Conservation (phyloP, 1,140 invertebrate genomes). For the Aphis gossypii region DNA sequence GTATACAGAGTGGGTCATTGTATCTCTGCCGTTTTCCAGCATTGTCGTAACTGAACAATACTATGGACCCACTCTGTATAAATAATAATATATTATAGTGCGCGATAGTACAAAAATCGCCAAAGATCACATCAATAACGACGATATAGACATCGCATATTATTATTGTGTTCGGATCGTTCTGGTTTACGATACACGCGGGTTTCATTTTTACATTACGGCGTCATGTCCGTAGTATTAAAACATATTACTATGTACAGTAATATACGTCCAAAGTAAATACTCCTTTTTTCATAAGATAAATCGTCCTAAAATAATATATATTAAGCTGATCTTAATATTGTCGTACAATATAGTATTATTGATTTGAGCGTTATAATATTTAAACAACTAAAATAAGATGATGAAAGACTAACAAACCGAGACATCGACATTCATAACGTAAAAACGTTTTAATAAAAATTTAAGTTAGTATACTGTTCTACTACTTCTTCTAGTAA, state of each 20-base stretch:
- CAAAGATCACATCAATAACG: neutral
- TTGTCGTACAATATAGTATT: too few relatives aligned
- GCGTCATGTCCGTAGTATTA: neutral
- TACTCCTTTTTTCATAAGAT: neutral
- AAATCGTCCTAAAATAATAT: neutral
- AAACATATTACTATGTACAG: neutral
- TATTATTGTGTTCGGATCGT: neutral
- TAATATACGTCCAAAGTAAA: neutral
- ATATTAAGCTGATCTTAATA: neutral
- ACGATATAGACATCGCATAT: neutral
- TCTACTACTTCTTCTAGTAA: too few relatives aligned
- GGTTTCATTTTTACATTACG: neutral
- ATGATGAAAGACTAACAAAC: too few relatives aligned
- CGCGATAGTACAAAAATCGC: neutral
- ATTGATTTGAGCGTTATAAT: too few relatives aligned
- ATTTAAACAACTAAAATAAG: too few relatives aligned
- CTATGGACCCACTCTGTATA: neutral
- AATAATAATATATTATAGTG: neutral
- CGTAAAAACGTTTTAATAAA: too few relatives aligned
- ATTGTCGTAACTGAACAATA: neutral
- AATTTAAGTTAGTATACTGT: too few relatives aligned
- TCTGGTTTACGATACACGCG: neutral
- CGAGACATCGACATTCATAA: too few relatives aligned
- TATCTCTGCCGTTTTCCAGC: too few relatives aligned
- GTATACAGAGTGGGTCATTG: neutral